phyloP scores from a whole-genome alignment of 2,797 vertebrate genomes.

The Hemitrygon akajei region DNA sequence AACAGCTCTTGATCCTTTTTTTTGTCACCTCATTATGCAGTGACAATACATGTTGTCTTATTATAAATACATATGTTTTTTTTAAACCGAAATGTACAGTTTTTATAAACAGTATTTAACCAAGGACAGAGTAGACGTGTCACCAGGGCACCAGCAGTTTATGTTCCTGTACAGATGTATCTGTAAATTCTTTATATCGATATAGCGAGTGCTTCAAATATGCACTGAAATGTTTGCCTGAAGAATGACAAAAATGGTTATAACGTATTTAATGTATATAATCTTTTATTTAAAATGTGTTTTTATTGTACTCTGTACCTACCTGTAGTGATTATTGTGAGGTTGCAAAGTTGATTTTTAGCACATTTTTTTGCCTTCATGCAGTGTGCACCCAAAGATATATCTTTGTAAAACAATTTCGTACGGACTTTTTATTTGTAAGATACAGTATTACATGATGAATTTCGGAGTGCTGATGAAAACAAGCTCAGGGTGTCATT shows the following conservation, averaged over 20 bases:
- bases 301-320: slow-evolving; percentile 66
- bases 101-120: slow-evolving; percentile 38
- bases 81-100: slow-evolving; percentile 36
- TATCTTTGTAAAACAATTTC: slow-evolving; percentile 55
- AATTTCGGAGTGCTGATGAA: slow-evolving; percentile 36
- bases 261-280: slow-evolving; percentile 74
- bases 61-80: slow-evolving; percentile 39
- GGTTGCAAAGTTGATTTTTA: slow-evolving; percentile 66
- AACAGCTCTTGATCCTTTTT: slow-evolving; percentile 30
- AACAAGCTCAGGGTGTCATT: slow-evolving; percentile 37
- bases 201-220: slow-evolving; percentile 46
- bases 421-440: slow-evolving; percentile 38
- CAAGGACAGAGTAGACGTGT: slow-evolving; percentile 33
- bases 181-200: slow-evolving; percentile 38
- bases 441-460: slow-evolving; percentile 35
- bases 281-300: slow-evolving; percentile 70
- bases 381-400: slow-evolving; percentile 63
- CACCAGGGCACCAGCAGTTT: slow-evolving; percentile 28
- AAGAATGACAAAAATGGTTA: slow-evolving; percentile 52
- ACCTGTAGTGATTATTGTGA: slow-evolving; percentile 68
- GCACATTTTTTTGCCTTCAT: slow-evolving; percentile 59
- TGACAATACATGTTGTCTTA: slow-evolving; percentile 37
- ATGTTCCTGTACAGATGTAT: slow-evolving; percentile 30
- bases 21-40: slow-evolving; percentile 33
- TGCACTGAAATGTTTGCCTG: slow-evolving; percentile 71